Conservation (phyloP, 2,888 invertebrate species). For the Philereme transversata region DNA sequence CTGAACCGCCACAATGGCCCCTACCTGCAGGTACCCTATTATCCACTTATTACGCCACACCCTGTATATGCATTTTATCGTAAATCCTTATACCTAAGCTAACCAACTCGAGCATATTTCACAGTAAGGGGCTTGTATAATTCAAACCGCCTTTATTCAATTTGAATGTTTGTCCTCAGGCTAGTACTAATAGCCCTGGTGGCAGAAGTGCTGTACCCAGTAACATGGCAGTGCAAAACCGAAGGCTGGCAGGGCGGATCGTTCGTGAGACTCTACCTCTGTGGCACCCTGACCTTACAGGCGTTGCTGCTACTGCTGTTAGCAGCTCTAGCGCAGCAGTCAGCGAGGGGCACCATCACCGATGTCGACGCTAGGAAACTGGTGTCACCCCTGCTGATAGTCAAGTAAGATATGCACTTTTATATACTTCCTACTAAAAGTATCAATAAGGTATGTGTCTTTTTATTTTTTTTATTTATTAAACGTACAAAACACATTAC, state of each 20-base stretch:
- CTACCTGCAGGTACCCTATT: no score
- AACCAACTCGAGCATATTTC: no score
- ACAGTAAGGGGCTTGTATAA: no score
- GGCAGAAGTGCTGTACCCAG: conserved; percentile 85
- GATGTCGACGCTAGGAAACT: conserved; percentile 87
- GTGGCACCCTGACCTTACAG: conserved; percentile 87
- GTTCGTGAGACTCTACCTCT: conserved; percentile 88
- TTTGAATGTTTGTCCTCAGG: conserved; percentile 70
- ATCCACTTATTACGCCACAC: no score
- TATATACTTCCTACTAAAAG: not conserved
- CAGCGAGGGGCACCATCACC: conserved; percentile 91
- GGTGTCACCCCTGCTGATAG: conserved; percentile 88
- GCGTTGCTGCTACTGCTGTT: conserved; percentile 86
- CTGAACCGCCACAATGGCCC: no score
- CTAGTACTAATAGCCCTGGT: conserved; percentile 86
- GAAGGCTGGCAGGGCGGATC: conserved; percentile 89
- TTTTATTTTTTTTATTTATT: no score
- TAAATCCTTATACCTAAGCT: not conserved
- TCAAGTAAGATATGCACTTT: conserved; percentile 83
- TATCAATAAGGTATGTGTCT: no score
- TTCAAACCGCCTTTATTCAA: no score
- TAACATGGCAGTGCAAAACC: conserved; percentile 87
- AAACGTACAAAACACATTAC: no score
- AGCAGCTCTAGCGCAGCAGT: conserved; percentile 87
- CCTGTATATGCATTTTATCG: no score